Evolutionary conservation across 2,797 vertebrate genomes (phyloP).

Genomic region (Simalia tracyae): DNA sequence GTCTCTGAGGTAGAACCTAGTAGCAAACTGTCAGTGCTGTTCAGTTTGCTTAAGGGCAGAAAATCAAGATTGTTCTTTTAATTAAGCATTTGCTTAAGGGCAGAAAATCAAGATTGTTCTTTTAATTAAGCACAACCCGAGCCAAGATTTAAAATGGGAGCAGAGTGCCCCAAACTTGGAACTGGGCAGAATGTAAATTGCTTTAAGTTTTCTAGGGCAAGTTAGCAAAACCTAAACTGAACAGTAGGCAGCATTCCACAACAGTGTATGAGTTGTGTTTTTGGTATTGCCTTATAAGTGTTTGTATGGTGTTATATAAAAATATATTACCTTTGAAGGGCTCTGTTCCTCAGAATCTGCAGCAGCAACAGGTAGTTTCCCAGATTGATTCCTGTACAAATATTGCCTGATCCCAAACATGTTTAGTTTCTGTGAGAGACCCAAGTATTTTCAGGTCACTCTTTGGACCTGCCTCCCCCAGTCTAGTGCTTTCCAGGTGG

Average conservation of each 20-base stretch:
- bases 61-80: background rate
- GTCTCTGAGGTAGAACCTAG: background rate
- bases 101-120: background rate
- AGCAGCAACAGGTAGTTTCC: background rate
- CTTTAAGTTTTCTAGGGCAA: background rate
- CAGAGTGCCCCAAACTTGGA: background rate
- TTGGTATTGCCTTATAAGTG: background rate
- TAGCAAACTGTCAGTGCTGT: background rate
- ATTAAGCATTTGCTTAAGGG: background rate
- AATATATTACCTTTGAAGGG: background rate
- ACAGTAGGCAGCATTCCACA: background rate
- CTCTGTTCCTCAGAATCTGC: background rate
- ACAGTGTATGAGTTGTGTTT: background rate
- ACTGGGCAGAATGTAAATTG: background rate
- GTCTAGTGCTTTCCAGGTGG: background rate
- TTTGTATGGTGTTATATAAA: background rate
- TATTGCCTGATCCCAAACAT: background rate
- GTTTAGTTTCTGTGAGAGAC: background rate
- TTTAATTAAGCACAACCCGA: background rate
- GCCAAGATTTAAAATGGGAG: background rate
- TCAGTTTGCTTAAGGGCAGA: background rate
- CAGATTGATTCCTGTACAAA: background rate
- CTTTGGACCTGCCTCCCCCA: background rate
- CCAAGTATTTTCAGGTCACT: background rate
- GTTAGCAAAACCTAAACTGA: background rate